Evolutionary conservation across 2,888 invertebrate genomes (phyloP), one percentile per base, ranked within the genome.

Genomic region (Mellilla xanthometata): DNA sequence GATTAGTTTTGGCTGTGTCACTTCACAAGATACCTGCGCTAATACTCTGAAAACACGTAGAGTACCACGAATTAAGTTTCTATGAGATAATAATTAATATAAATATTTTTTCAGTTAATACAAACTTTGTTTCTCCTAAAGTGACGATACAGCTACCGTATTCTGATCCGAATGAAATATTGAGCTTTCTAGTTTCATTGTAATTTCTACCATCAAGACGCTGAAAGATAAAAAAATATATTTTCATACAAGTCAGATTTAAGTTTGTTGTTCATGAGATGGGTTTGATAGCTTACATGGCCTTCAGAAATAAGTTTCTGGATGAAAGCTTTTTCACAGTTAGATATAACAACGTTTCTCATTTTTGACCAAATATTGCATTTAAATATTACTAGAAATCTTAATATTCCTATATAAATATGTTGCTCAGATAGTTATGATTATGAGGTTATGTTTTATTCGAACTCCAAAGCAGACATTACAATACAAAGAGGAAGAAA

Each of bases 21-120:
- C 92, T 81, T 97, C 96, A 82, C 97, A 96, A 3, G 96, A 95
- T 2, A 97, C 96, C 85, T 97, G 96, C 0, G 96, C 95, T 57
- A 97, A 76, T 11, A 96, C 95, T 75, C 96, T 96, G 73, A 23
- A 86, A 81, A 36, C 5, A 9, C 1, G 7, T 5, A 9, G 15
- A 24, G 12, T n/a, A n/a, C n/a, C n/a, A n/a, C n/a, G n/a, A n/a
- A n/a, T n/a, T n/a, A n/a, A n/a, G n/a, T n/a, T n/a, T n/a, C n/a
- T n/a, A n/a, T n/a, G n/a, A n/a, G n/a, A n/a, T n/a, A n/a, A n/a
- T n/a, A 23, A 12, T 7, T 32, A 2, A 2, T 15, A 32, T 7
- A 6, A 5, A n/a, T 31, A 8, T 3, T 5, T 12, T 27, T 35
- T n/a, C n/a, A n/a, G n/a, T n/a, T 8, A 30, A 15, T 35, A 55